Base-by-base conservation (phyloP, 2,113 vertebrate species). In the Xyrauchen texanus region DNA sequence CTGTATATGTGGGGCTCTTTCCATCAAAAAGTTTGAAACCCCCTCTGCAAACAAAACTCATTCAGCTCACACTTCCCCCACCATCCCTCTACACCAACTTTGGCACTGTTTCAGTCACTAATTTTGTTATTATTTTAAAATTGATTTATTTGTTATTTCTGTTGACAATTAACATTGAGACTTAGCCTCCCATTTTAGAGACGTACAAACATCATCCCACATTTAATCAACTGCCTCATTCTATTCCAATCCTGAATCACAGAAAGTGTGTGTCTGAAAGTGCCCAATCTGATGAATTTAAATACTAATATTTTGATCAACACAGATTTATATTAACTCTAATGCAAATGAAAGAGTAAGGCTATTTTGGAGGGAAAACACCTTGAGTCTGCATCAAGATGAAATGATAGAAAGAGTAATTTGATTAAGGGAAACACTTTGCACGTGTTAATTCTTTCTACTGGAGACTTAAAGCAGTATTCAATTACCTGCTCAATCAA, bases 401-500 rank as follows among this genome's bases (percentile, higher is more conserved):
- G 45, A 62, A 72, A 58, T 6, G 8, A 34, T 34, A 34, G 21
- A 52, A 60, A 65, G 61, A 7, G 21, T 76, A 45, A 76, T 76
- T 73, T 4, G 68, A 79, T 73, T 79, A 72, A 15, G 10, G 2
- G 7, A 72, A 79, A 72, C 51, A 65, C 58, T 63, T 79, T 49
- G 61, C 8, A 65, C n/a, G 34, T 66, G 74, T 79, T 70, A 77
- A 63, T 51, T 81, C 60, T 21, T 68, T 75, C 61, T 64, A 60
- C 60, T 45, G 75, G 47, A 76, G 68, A 78, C 75, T 74, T 45
- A 2, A 82, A 81, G 76, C 79, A 60, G 53, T 84, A 84, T 84
- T 73, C 70, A 84, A 85, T 84, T 85, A 80, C 55, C 77, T 81
- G 78, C 68, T 79, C 81, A 87, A 87, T 86, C 69, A 78, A 80